These are phyloP conservation scores for Drosophila dives DNA, from an alignment of 2,888 invertebrate genomes.

Conservation along the genomic window DNA sequence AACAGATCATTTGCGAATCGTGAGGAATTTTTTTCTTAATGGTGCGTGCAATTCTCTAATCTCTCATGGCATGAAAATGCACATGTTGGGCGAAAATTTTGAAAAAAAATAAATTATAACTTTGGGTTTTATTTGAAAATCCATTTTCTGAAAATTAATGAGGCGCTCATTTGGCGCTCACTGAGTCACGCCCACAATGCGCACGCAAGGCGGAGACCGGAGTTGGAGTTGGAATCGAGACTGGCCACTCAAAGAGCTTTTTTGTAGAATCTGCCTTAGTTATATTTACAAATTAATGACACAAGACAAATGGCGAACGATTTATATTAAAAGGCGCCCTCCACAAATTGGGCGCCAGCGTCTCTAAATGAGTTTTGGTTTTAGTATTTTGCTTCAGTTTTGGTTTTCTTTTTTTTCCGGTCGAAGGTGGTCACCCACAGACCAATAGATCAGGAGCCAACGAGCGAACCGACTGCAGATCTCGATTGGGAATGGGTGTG, in stretches of 20 bases:
- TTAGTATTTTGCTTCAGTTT: slow-evolving; percentile 15
- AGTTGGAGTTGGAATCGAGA: slow-evolving; percentile 8
- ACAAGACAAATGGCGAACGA: slow-evolving; percentile 71
- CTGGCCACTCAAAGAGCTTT: slow-evolving; percentile 43
- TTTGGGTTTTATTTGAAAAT: slow-evolving; percentile 65
- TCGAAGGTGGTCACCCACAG: slow-evolving; percentile 44
- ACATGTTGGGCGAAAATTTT: slow-evolving; percentile 63
- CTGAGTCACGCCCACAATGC: slow-evolving; percentile 69
- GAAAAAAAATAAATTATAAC: slow-evolving; percentile 56
- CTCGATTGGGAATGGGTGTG: slow-evolving; percentile 51
- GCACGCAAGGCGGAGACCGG: slow-evolving; percentile 58
- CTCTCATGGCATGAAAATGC: slow-evolving; percentile 47
- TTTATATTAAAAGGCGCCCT: slow-evolving; percentile 70
- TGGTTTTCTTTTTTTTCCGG: slow-evolving; percentile 1
- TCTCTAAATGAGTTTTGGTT: slow-evolving; percentile 51
- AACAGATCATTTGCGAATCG: slow-evolving; percentile 22
- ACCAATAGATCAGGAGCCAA: slow-evolving; percentile 42
- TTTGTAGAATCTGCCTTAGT: slow-evolving; percentile 60
- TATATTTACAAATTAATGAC: slow-evolving; percentile 74
- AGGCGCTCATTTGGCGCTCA: slow-evolving; percentile 73
- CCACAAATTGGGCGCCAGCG: slow-evolving; percentile 63
- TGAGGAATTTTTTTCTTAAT: slow-evolving; percentile 43
- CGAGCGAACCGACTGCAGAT: slow-evolving; percentile 24
- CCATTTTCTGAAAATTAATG: slow-evolving; percentile 77
- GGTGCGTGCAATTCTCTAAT: slow-evolving; percentile 46